Evolutionary conservation across 2,113 vertebrate species (phyloP).

Genomic region (Mirounga angustirostris): DNA sequence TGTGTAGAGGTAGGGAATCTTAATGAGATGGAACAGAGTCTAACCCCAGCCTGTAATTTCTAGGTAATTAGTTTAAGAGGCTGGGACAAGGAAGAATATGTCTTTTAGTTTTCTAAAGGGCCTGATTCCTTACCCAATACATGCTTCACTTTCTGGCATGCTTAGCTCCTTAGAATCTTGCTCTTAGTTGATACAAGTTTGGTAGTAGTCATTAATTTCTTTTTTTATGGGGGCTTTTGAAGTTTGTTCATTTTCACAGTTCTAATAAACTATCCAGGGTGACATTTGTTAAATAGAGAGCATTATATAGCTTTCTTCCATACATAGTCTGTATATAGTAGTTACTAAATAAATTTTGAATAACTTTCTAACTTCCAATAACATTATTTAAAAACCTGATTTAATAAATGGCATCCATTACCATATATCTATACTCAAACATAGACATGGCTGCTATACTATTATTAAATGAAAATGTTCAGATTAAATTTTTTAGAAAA

Average conservation of each 20-base stretch:
- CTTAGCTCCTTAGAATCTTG: slow-evolving; percentile 42
- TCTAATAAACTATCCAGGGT: slow-evolving; percentile 6
- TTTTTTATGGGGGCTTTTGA: slow-evolving; percentile 11
- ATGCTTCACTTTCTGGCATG: slow-evolving; percentile 23
- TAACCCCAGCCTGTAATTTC: slow-evolving; percentile 62
- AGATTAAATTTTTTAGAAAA: not conserved
- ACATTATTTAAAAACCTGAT: not conserved
- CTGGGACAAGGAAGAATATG: not conserved
- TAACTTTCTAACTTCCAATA: slow-evolving; percentile 26
- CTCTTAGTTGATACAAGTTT: slow-evolving; percentile 44
- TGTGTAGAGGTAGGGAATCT: slow-evolving; percentile 36
- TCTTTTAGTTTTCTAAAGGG: slow-evolving; percentile 50
- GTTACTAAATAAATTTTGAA: slow-evolving; percentile 46
- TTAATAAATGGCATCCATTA: not conserved
- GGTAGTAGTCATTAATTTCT: slow-evolving; percentile 61
- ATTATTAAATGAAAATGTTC: slow-evolving; percentile 56
- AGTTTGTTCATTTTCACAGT: slow-evolving; percentile 23
- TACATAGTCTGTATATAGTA: not conserved
- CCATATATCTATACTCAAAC: not conserved
- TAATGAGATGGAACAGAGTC: slow-evolving; percentile 35
- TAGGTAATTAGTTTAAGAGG: slow-evolving; percentile 69
- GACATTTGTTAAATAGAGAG: slow-evolving; percentile 50
- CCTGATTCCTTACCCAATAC: not conserved
- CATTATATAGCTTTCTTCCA: slow-evolving; percentile 16
- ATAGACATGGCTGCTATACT: not conserved